Percentiles rank a stretch among this genome's conserved stretches.
phyloP scores from a whole-genome alignment of 2,888 invertebrate genomes.

The Koerneria pararmatus region DNA sequence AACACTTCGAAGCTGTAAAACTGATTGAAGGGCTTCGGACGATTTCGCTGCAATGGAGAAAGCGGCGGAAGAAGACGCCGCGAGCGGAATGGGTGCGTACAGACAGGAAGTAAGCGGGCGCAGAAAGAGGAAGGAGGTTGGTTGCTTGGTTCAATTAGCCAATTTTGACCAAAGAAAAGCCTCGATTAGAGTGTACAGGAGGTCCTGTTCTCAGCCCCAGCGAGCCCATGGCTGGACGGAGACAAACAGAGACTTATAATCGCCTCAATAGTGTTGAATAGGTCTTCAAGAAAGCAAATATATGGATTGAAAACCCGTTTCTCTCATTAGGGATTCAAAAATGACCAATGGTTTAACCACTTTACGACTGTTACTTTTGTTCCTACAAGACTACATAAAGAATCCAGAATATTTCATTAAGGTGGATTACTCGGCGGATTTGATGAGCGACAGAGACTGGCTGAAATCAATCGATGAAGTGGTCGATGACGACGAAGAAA shows the following conservation, averaged over 20 bases:
- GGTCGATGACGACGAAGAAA: constrained; percentile 17
- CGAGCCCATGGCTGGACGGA: no score
- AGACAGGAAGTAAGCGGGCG: constrained; percentile 25
- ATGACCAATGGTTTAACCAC: background rate
- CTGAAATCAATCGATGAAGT: constrained; percentile 26
- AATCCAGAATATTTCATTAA: constrained; percentile 13
- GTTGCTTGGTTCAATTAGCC: background rate
- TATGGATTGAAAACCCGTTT: no score
- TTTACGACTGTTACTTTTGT: background rate
- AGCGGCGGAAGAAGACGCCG: no score
- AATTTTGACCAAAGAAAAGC: background rate
- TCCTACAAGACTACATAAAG: background rate
- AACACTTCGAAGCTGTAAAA: background rate
- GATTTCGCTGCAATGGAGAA: constrained; percentile 38
- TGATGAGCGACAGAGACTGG: constrained; percentile 30
- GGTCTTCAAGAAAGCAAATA: no score
- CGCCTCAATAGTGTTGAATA: no score
- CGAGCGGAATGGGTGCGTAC: constrained; percentile 29
- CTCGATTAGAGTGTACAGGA: no score
- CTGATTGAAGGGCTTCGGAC: constrained; percentile 32
- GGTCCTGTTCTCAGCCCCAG: no score
- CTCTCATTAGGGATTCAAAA: no score
- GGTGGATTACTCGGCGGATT: constrained; percentile 33
- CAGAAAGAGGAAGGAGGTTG: constrained; percentile 32
- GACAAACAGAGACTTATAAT: no score